phyloP scores from a whole-genome alignment of 53 echinoderm and acorn worm genomes.

The Henricia sp. region DNA sequence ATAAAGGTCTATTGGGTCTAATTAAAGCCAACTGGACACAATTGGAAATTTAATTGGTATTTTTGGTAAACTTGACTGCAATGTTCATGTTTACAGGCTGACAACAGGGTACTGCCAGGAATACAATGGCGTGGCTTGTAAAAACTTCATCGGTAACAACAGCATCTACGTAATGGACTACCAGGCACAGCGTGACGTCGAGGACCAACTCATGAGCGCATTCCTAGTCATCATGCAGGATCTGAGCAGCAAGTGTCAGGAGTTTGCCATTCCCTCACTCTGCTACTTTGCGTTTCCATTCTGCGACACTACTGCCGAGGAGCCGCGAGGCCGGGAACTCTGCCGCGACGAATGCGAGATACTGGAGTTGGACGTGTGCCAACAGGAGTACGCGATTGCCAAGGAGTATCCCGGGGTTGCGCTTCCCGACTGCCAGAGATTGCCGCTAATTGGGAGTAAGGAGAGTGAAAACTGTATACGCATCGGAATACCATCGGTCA shows the following conservation, averaged over 20 bases:
- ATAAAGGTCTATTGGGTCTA: no score
- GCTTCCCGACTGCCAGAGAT: conserved; percentile 78
- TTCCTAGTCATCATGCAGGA: conserved; percentile 80
- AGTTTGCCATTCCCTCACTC: conserved; percentile 93
- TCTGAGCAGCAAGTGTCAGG: conserved; percentile 76
- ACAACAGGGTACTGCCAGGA: conserved; percentile 79
- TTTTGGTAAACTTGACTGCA: no score
- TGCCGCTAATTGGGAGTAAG: conserved; percentile 80
- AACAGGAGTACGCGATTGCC: conserved; percentile 85
- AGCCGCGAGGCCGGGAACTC: conserved; percentile 74
- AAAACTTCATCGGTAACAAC: conserved; percentile 90
- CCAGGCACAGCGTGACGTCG: conserved; percentile 73
- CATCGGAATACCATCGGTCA: conserved; percentile 82
- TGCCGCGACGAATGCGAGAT: conserved; percentile 98
- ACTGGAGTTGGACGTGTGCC: conserved; percentile 87
- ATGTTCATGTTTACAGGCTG: conserved; percentile 51
- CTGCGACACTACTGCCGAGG: conserved; percentile 63
- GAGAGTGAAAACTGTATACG: conserved; percentile 92
- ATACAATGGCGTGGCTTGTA: conserved; percentile 81
- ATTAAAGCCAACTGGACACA: no score
- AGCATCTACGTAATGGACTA: conserved; percentile 86
- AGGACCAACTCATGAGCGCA: conserved; percentile 75
- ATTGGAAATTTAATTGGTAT: no score
- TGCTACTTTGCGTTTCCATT: conserved; percentile 96
- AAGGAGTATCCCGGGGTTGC: conserved; percentile 77